Evolutionary conservation across 1,140 invertebrate species (phyloP), one percentile per base, ranked within the genome.

Genomic region (Pectinophora gossypiella): DNA sequence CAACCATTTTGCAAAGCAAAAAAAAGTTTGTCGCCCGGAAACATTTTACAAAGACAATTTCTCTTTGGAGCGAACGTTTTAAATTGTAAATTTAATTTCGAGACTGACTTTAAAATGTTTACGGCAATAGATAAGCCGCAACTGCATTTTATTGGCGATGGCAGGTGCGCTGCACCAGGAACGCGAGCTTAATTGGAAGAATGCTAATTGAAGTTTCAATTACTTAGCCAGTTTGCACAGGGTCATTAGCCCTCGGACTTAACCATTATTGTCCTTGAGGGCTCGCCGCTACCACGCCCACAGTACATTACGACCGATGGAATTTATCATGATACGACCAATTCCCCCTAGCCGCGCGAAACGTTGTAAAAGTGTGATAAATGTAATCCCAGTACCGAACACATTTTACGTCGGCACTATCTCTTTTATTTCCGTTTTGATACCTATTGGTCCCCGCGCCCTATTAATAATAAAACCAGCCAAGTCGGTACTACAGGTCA

Each of bases 101-200:
- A n/a, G 27, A n/a, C 27, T 32, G 27, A 32, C 9, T 32, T 32
- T 32, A 32, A 32, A 32, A 32, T n/a, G n/a, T 9, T 5, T 5
- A 32, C 27, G 9, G 27, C 27, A 32, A 9, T 3, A 32, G 4
- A 23, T 4, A 23, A 5, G 10, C 22, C 22, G 27, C 9, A n/a
- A 32, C n/a, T 12, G 27, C 27, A 7, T 32, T 1, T n/a, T 32
- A 32, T 32, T 32, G 9, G 35, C 61, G 59, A 56, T 65, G 65
- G 71, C 56, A 68, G 67, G 69, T 74, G 68, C 68, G 61, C 51
- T 43, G 55, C 27, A 35, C 51, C 32, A 48, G 46, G 9, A 32
- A 9, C n/a, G 9, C 9, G 9, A 32, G 27, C 27, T 32, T 32
- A 32, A 32, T 32, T 32, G 27, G 27, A 32, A 32, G 27, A 32